Base-by-base conservation (phyloP, 2,888 invertebrate species). In the Orthonevra nobilis region DNA sequence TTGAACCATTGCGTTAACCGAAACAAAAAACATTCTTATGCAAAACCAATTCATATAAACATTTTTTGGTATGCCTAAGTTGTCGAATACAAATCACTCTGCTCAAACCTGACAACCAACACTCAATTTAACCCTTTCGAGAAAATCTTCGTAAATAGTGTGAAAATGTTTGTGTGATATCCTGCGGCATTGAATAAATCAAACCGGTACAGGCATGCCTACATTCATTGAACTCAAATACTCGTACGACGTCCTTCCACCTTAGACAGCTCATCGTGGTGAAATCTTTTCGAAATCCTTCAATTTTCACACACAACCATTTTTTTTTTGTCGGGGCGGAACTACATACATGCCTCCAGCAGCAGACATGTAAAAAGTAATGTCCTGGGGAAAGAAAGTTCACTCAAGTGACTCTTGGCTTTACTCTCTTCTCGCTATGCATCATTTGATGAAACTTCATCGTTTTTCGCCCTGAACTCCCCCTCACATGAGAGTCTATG, bases 371-470 rank as follows among this genome's bases (percentile, higher is more conserved):
- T 19, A 52, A 56, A 58, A 36, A 60, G 36, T 42, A 72, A 66
- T 61, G 17, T 73, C 79, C 73, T 79, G 66, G 61, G 73, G 73
- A 79, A 56, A 42, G 1, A 48, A 79, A 72, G 66, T 73, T 79
- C 79, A 66, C 66, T 73, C 48, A 46, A 32, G 12, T 23, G 15
- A 54, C n/a, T n/a, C n/a, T n/a, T n/a, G n/a, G n/a, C n/a, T n/a
- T n/a, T n/a, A n/a, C n/a, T 46, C 69, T 61, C 68, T 40, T 61
- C 28, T 52, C 40, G 34, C 44, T 30, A 38, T 79, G 56, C 66
- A 72, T 79, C 73, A 79, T 61, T 54, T 66, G 77, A 79, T 73
- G 73, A 73, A 66, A 5, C 60, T 79, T 79, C 77, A 72, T 72
- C 44, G 54, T 60, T 64, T 64, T 40, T 38, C 72, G 48, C 60